Evolutionary conservation across 2,888 invertebrate species (phyloP).

Genomic region (Limenitis camilla): DNA sequence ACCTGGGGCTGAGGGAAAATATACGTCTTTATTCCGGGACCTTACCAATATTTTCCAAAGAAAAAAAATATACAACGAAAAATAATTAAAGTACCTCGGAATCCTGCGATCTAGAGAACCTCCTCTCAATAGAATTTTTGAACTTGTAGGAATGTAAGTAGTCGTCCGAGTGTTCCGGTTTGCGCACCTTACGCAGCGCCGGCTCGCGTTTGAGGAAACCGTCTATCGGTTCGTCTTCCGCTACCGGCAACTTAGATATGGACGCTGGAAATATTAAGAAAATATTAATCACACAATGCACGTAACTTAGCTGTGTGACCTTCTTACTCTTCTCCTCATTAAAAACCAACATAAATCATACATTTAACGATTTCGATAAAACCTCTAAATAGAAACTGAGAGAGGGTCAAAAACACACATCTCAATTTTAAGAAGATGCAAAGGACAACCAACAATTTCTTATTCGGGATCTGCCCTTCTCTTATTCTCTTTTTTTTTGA

Average conservation of each 20-base stretch:
- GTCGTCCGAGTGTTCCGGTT: constrained; percentile 64
- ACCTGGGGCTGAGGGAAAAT: background rate
- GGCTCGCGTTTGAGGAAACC: constrained; percentile 46
- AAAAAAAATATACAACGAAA: no score
- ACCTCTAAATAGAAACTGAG: no score
- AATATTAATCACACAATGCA: background rate
- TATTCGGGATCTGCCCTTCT: no score
- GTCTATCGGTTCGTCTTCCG: constrained; percentile 37
- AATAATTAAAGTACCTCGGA: constrained; percentile 53
- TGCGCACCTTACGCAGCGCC: constrained; percentile 51
- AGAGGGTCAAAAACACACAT: background rate
- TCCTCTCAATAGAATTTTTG: constrained; percentile 93
- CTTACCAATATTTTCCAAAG: no score
- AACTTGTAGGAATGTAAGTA: constrained; percentile 87
- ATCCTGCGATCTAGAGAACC: constrained; percentile 81
- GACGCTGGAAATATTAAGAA: constrained; percentile 28
- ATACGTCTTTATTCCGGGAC: background rate
- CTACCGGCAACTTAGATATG: constrained; percentile 24
- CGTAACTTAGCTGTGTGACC: no score
- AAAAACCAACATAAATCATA: no score
- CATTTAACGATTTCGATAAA: no score
- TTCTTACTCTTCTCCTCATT: no score
- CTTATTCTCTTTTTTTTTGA: no score
- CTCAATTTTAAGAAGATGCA: no score
- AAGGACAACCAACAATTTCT: no score